Percentiles rank a stretch among this genome's conserved stretches.
Evolutionary conservation across 1,140 invertebrate species (phyloP).

Genomic region (Medauroidea extradentata): DNA sequence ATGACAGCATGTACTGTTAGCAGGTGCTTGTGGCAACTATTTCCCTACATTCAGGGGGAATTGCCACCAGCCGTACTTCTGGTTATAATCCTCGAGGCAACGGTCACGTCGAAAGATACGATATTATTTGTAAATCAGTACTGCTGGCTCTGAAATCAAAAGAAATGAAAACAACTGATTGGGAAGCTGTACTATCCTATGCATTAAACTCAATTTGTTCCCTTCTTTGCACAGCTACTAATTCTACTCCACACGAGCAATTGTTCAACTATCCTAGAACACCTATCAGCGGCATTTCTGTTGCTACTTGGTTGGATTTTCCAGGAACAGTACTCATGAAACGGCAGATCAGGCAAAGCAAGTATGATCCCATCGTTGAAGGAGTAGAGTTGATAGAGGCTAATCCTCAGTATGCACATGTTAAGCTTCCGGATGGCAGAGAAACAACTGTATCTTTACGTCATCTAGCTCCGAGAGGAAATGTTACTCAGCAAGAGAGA

Average conservation of each 20-base stretch:
- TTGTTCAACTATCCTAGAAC: too few relatives aligned
- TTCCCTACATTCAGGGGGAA: constrained; percentile 4
- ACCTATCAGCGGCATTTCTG: too few relatives aligned
- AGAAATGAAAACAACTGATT: background rate
- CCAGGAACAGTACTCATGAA: constrained; percentile 9
- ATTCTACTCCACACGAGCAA: too few relatives aligned
- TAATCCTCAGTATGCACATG: constrained; percentile 15
- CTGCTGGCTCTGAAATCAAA: background rate
- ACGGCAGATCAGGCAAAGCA: constrained; percentile 3
- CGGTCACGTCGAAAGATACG: background rate
- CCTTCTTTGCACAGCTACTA: too few relatives aligned
- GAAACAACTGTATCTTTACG: constrained; percentile 13
- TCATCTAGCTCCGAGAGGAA: constrained; percentile 5
- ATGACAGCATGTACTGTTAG: constrained; percentile 22
- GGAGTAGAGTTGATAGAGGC: constrained; percentile 16
- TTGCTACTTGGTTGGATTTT: background rate
- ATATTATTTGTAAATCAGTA: background rate
- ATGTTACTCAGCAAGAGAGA: too few relatives aligned
- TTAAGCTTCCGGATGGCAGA: constrained; percentile 7
- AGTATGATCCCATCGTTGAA: too few relatives aligned
- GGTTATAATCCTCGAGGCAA: background rate
- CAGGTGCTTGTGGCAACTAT: constrained; percentile 6
- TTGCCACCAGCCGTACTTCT: background rate
- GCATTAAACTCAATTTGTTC: background rate
- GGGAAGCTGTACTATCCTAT: background rate